phyloP scores from a whole-genome alignment of 64 coral and sea anemone genomes.

The Stichodactyla helianthus region DNA sequence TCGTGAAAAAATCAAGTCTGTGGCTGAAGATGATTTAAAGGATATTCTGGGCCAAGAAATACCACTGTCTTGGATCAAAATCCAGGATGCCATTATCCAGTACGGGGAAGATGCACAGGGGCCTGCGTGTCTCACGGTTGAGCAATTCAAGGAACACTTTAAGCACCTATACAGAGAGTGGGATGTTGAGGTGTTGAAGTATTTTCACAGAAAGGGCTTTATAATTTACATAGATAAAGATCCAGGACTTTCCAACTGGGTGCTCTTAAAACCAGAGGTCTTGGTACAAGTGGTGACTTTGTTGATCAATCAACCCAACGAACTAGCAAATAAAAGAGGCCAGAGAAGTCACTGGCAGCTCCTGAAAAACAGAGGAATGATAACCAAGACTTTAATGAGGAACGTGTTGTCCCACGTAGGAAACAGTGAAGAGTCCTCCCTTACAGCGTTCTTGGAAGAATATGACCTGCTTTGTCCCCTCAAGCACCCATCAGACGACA shows the following conservation, averaged over 20 bases:
- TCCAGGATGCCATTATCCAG: conserved; percentile 57
- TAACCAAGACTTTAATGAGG: conserved; percentile 20
- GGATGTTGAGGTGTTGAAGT: conserved; percentile 54
- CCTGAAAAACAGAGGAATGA: conserved; percentile 9
- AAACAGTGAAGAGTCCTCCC: conserved; percentile 17
- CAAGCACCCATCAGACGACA: not conserved
- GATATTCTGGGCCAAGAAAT: not conserved
- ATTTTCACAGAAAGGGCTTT: conserved; percentile 65
- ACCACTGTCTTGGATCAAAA: conserved; percentile 58
- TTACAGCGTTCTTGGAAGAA: conserved; percentile 39
- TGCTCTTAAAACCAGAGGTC: conserved; percentile 48
- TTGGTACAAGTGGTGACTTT: conserved; percentile 39
- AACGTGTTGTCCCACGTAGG: conserved; percentile 17
- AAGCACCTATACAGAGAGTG: conserved; percentile 18
- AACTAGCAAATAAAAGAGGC: conserved; percentile 26
- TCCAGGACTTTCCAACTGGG: conserved; percentile 45
- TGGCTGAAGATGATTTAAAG: conserved; percentile 21
- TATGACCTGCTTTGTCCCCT: conserved; percentile 43
- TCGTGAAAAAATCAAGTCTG: conserved; percentile 17
- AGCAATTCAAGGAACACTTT: conserved; percentile 34
- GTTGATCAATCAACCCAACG: conserved; percentile 22
- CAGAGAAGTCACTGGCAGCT: not conserved
- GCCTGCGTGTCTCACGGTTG: conserved; percentile 39
- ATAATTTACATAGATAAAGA: conserved; percentile 52
- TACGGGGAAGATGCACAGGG: not conserved